Percentiles rank a stretch among this genome's conserved stretches.
phyloP scores from a whole-genome alignment of 2,888 invertebrate species.

The Sinelater perroti region DNA sequence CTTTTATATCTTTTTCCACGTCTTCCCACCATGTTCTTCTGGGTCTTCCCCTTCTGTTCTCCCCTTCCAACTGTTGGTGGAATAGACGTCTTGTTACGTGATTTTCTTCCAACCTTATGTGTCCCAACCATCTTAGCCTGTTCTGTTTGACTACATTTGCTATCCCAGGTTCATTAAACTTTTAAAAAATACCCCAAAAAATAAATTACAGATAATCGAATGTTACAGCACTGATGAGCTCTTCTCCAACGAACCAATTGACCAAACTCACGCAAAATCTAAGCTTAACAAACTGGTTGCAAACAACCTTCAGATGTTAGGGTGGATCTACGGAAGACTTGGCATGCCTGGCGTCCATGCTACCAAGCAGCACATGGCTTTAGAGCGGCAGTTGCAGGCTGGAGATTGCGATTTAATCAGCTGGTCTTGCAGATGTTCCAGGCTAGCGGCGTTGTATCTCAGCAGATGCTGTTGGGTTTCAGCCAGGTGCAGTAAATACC shows the following conservation, averaged over 20 bases:
- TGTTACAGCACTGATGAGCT: constrained; percentile 66
- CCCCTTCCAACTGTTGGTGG: no score
- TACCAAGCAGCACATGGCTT: constrained; percentile 65
- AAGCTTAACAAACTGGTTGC: constrained; percentile 68
- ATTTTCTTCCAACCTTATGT: no score
- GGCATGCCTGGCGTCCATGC: constrained; percentile 65
- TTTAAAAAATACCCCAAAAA: no score
- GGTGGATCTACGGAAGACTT: constrained; percentile 67
- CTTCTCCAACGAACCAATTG: constrained; percentile 58
- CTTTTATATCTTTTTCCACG: no score
- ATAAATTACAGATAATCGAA: no score
- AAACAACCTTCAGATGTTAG: constrained; percentile 71
- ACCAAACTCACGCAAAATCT: constrained; percentile 59
- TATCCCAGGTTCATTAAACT: no score
- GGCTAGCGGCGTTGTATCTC: constrained; percentile 65
- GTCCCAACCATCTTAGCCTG: no score
- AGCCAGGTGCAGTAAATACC: constrained; percentile 50
- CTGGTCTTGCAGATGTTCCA: constrained; percentile 66
- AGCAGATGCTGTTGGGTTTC: constrained; percentile 50
- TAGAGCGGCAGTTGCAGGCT: constrained; percentile 66
- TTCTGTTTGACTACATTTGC: no score
- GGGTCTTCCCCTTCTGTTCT: no score
- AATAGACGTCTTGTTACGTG: no score
- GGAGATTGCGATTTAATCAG: constrained; percentile 67
- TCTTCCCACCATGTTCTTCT: no score